phyloP scores from a whole-genome alignment of 2,888 invertebrate species.

The Drosophila phalerata region DNA sequence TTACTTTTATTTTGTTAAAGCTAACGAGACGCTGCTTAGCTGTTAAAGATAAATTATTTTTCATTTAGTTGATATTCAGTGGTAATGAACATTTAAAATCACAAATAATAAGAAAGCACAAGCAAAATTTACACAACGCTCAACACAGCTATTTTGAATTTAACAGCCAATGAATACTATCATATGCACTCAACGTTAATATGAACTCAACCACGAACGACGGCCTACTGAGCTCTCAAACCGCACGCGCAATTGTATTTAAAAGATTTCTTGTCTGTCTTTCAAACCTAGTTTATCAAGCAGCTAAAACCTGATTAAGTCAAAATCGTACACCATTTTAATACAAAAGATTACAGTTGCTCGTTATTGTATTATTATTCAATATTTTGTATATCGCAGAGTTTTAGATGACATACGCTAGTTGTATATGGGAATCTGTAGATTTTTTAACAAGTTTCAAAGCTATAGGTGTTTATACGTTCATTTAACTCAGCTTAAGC shows the following conservation, averaged over 20 bases:
- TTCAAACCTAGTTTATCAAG: too few relatives aligned
- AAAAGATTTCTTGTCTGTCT: constrained; percentile 23
- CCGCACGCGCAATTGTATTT: constrained; percentile 49
- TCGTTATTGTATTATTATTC: too few relatives aligned
- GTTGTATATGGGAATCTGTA: too few relatives aligned
- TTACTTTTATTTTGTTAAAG: constrained; percentile 23
- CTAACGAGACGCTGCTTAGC: constrained; percentile 50
- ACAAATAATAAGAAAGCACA: constrained; percentile 31
- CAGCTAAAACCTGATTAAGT: too few relatives aligned
- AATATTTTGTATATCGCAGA: too few relatives aligned
- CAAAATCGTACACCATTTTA: too few relatives aligned
- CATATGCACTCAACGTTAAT: constrained; percentile 17
- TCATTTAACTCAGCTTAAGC: too few relatives aligned
- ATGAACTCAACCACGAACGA: constrained; percentile 55
- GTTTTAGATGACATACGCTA: too few relatives aligned
- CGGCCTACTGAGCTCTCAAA: constrained; percentile 49
- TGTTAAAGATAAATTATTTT: constrained; percentile 68
- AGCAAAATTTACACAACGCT: constrained; percentile 49
- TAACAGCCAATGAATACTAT: constrained; percentile 35
- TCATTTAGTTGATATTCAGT: constrained; percentile 49
- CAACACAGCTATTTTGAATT: constrained; percentile 54
- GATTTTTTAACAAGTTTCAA: too few relatives aligned
- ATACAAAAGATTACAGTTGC: too few relatives aligned
- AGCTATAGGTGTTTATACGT: too few relatives aligned
- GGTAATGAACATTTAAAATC: constrained; percentile 27